These are phyloP conservation scores for Ispidina lecontei DNA, from an alignment of 2,797 vertebrate genomes.

Conservation along the genomic window DNA sequence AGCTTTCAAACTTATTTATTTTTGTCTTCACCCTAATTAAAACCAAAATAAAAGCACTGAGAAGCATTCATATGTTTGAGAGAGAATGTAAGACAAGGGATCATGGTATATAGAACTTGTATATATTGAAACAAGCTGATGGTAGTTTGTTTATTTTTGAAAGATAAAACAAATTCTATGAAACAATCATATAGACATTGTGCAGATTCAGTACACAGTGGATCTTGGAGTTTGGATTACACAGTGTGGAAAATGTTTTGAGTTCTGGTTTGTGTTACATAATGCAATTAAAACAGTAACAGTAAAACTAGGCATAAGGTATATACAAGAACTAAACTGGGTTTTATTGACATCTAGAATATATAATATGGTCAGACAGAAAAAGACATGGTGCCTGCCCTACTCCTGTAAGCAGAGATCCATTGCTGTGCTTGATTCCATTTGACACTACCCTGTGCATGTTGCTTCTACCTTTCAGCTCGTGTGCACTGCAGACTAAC, in stretches of 20 bases:
- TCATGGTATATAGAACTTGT: background rate
- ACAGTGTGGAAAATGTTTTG: conserved; percentile 15
- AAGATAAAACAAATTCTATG: background rate
- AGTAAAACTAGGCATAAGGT: background rate
- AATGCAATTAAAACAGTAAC: background rate
- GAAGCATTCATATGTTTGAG: background rate
- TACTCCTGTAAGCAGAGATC: background rate
- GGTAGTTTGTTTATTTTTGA: background rate
- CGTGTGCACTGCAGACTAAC: background rate
- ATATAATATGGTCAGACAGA: background rate
- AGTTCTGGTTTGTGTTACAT: conserved; percentile 40
- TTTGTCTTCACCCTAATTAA: background rate
- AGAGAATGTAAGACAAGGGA: background rate
- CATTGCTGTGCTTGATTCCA: background rate
- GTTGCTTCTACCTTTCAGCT: background rate
- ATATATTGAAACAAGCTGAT: background rate
- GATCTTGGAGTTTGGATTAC: conserved; percentile 22
- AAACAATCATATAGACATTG: conserved; percentile 1
- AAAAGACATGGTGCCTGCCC: background rate
- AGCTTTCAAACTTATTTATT: background rate
- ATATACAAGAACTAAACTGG: background rate
- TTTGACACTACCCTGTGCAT: background rate
- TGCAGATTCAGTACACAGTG: conserved; percentile 5
- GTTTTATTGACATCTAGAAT: background rate
- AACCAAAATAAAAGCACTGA: background rate